Evolutionary conservation across 2,797 vertebrate species (phyloP).

Genomic region (Pteropus rufus): DNA sequence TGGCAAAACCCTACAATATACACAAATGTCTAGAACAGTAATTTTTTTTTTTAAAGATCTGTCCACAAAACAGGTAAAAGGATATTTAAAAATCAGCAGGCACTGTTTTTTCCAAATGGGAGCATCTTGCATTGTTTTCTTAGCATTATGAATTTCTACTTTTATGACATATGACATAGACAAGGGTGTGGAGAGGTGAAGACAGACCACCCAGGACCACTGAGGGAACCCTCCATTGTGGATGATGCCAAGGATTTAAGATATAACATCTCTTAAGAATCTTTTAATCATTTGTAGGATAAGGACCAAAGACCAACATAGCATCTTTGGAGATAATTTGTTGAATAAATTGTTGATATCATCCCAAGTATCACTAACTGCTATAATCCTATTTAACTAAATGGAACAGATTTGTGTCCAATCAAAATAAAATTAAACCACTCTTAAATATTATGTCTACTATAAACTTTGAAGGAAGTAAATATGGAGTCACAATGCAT

Average conservation of each 20-base stretch:
- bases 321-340: background rate
- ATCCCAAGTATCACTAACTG: background rate
- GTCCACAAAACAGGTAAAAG: conserved; percentile 61
- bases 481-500: conserved; percentile 16
- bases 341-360: background rate
- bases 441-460: background rate
- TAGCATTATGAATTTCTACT: conserved; percentile 41
- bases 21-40: conserved; percentile 62
- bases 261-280: background rate
- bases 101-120: background rate
- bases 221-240: background rate
- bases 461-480: background rate
- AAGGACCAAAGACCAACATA: background rate
- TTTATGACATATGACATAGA: conserved; percentile 8
- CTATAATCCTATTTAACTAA: background rate
- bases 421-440: background rate
- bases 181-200: background rate
- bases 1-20: conserved; percentile 68
- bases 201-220: background rate
- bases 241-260: background rate
- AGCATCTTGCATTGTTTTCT: conserved; percentile 48
- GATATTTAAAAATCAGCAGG: conserved; percentile 53
- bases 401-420: background rate
- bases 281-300: background rate
- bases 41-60: conserved; percentile 55